A percentile compares a stretch with the other conserved stretches of the same genome.
phyloP scores from a whole-genome alignment of 2,113 vertebrate genomes.

The Phylloscopus trochilus region DNA sequence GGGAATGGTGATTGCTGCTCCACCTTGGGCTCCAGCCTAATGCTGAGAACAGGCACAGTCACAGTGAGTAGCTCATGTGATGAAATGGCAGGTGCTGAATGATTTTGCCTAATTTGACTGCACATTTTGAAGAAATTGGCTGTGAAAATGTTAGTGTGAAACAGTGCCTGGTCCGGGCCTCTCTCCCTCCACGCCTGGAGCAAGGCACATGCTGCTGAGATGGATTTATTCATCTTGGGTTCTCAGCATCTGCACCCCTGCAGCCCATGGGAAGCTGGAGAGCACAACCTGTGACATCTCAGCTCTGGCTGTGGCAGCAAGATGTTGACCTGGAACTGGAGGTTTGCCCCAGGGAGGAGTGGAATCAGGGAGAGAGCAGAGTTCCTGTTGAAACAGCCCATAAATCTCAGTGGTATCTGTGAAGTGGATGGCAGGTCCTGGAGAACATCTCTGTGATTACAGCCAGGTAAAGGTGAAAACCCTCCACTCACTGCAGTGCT shows the following conservation, averaged over 20 bases:
- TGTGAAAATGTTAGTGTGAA: slow-evolving; percentile 16
- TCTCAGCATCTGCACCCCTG: not conserved
- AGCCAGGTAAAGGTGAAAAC: not conserved
- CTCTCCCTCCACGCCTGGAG: not conserved
- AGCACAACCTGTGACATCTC: not conserved
- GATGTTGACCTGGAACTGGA: not conserved
- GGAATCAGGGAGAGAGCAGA: not conserved
- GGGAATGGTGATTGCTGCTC: not conserved
- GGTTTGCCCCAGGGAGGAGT: not conserved
- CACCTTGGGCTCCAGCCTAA: not conserved
- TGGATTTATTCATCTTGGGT: not conserved
- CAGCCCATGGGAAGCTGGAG: not conserved
- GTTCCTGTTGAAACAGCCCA: not conserved
- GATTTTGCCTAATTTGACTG: not conserved
- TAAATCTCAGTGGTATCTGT: not conserved
- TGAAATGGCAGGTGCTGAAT: not conserved
- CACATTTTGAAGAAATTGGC: slow-evolving; percentile 1
- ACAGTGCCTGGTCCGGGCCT: not conserved
- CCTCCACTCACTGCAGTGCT: not conserved
- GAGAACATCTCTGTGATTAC: not conserved
- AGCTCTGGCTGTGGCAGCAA: not conserved
- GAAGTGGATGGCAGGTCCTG: not conserved
- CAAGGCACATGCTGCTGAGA: not conserved
- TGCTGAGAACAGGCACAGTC: not conserved
- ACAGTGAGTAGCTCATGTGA: not conserved